Percentiles rank a stretch among this genome's conserved stretches.
phyloP scores from a whole-genome alignment of 2,888 invertebrate genomes.

The Aquatica leii region DNA sequence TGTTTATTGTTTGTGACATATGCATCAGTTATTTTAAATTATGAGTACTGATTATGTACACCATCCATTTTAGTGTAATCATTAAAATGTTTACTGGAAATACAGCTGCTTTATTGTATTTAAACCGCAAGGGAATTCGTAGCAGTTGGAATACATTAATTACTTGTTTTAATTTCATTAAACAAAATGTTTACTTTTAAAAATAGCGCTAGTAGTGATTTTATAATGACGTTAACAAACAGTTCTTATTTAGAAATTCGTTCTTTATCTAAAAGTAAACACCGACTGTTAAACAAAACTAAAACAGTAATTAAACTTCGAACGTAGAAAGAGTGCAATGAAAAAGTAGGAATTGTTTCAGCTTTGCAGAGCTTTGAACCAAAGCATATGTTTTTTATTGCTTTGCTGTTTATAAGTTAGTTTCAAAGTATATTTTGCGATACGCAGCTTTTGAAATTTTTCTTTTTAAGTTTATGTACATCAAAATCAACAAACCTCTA shows the following conservation, averaged over 20 bases:
- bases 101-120: not conserved
- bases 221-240: no score
- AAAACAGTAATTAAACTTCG: conserved; percentile 23
- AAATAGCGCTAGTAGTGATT: no score
- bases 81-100: conserved; percentile 7
- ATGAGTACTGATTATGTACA: conserved; percentile 22
- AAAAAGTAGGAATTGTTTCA: conserved; percentile 22
- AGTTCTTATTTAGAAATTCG: no score
- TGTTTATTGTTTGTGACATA: conserved; percentile 19
- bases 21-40: conserved; percentile 15
- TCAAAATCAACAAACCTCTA: no score
- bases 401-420: not conserved
- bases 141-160: not conserved
- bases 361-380: conserved; percentile 4
- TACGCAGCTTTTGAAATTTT: not conserved
- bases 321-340: conserved; percentile 18
- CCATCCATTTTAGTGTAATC: conserved; percentile 18
- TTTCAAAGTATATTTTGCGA: not conserved
- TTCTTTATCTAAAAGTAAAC: conserved; percentile 2
- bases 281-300: conserved; percentile 17
- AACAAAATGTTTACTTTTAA: no score
- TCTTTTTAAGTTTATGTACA: no score
- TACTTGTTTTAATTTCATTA: not conserved
- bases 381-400: not conserved
- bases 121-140: not conserved